phyloP scores from a whole-genome alignment of 2,888 invertebrate species.

The Drosophila recens region DNA sequence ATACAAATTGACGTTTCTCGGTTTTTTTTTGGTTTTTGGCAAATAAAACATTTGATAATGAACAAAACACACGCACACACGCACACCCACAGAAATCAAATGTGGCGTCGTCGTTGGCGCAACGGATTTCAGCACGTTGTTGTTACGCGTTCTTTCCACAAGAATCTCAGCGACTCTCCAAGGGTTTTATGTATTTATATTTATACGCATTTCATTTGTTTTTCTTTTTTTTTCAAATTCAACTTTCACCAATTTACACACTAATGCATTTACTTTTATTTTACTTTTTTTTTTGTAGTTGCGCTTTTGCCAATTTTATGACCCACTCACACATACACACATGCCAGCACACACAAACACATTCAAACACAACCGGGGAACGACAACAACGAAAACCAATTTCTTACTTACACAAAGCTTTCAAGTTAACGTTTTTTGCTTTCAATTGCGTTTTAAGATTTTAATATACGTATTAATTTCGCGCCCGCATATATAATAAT shows the following conservation, averaged over 20 bases:
- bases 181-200: conserved; percentile 15
- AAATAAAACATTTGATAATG: conserved; percentile 19
- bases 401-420: conserved; percentile 60
- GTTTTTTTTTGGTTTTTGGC: background rate
- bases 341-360: conserved; percentile 30
- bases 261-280: conserved; percentile 41
- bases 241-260: conserved; percentile 59
- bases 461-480: conserved; percentile 46
- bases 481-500: conserved; percentile 61
- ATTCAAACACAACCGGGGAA: conserved; percentile 34
- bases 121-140: conserved; percentile 11
- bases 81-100: background rate
- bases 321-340: conserved; percentile 42
- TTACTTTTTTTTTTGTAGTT: conserved; percentile 25
- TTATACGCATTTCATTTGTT: conserved; percentile 3
- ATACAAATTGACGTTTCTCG: conserved; percentile 6
- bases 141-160: conserved; percentile 11
- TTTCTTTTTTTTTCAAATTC: conserved; percentile 9
- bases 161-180: conserved; percentile 4
- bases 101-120: conserved; percentile 12
- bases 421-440: conserved; percentile 28
- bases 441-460: conserved; percentile 63
- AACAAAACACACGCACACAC: conserved; percentile 6
- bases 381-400: conserved; percentile 26
- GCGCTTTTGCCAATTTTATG: conserved; percentile 63